These are phyloP conservation scores for Tipula helvola DNA, from an alignment of 2,888 invertebrate species.

Conservation along the genomic window DNA sequence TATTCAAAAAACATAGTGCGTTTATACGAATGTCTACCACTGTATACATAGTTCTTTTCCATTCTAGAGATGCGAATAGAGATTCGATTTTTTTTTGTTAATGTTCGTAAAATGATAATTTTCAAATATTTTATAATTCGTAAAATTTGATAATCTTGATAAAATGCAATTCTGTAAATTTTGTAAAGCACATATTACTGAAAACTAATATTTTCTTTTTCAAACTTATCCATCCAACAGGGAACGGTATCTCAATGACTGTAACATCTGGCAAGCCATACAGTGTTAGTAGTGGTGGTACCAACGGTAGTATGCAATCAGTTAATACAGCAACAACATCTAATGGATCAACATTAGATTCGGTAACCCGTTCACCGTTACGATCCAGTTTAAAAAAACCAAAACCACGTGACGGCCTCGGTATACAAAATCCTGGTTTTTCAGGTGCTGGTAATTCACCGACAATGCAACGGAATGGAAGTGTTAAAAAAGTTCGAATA, in stretches of 20 bases:
- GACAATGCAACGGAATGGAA: slow-evolving; percentile 69
- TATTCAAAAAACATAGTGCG: no score
- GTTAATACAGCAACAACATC: slow-evolving; percentile 63
- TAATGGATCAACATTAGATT: slow-evolving; percentile 35
- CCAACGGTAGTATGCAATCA: slow-evolving; percentile 55
- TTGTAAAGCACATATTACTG: background rate
- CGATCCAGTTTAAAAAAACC: slow-evolving; percentile 77
- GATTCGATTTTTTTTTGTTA: no score
- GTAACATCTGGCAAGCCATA: slow-evolving; percentile 80
- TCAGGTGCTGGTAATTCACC: slow-evolving; percentile 67
- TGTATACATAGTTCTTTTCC: no score
- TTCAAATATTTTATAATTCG: no score
- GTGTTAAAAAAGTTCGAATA: slow-evolving; percentile 82
- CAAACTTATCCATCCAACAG: background rate
- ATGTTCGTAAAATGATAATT: no score
- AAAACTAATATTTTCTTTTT: background rate
- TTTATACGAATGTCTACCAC: no score
- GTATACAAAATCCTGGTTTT: slow-evolving; percentile 72
- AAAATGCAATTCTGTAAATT: no score
- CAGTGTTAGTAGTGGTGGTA: slow-evolving; percentile 41
- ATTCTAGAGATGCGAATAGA: no score
- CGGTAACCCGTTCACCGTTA: slow-evolving; percentile 48
- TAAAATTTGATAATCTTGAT: no score
- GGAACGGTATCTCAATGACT: slow-evolving; percentile 66
- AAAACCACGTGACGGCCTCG: slow-evolving; percentile 50